Base-by-base conservation (phyloP, 1,140 invertebrate genomes). In the Potamilus streckersoni region DNA sequence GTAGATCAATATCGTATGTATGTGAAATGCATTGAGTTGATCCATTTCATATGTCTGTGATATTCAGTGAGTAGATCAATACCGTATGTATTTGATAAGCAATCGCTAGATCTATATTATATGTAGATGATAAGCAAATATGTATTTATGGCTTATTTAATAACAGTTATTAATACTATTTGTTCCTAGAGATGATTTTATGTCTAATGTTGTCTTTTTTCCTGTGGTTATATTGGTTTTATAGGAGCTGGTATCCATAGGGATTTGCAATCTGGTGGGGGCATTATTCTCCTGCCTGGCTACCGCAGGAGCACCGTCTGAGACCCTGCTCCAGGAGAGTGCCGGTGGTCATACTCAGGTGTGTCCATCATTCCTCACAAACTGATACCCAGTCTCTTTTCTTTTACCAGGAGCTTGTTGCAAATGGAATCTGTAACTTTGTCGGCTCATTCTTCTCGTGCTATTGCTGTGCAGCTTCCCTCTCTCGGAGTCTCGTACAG, bases 391-490 rank as follows among this genome's bases (percentile, higher is more conserved):
- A 55, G 61, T 56, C 20, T 55, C 27, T 49, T 49, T n/a, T 57
- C 12, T 27, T 73, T 78, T 61, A 79, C 74, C 80, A 92, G 90
- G 92, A 92, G 81, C 81, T 93, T 69, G 84, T 92, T 57, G 92
- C 92, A 19, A 86, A 92, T 74, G 92, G 92, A 16, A 69, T 90
- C 59, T 87, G 87, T 55, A 91, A 92, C 80, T 73, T 91, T 11
- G 70, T 92, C 38, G 85, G 89, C 56, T 92, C 92, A 4, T 88
- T 92, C 74, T 92, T 91, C 83, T 87, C 84, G 12, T 83, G 82
- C n/a, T 87, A 83, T 74, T 85, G 84, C 71, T 89, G 86, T 64
- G 86, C 91, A 12, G 91, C 91, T 11, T 92, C 92, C 11, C 82
- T 93, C 80, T 91, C 89, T 56, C 86, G 89, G 73, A 91, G 86